phyloP scores from a whole-genome alignment of 2,888 invertebrate species.

The Zaprionus bogoriensis region DNA sequence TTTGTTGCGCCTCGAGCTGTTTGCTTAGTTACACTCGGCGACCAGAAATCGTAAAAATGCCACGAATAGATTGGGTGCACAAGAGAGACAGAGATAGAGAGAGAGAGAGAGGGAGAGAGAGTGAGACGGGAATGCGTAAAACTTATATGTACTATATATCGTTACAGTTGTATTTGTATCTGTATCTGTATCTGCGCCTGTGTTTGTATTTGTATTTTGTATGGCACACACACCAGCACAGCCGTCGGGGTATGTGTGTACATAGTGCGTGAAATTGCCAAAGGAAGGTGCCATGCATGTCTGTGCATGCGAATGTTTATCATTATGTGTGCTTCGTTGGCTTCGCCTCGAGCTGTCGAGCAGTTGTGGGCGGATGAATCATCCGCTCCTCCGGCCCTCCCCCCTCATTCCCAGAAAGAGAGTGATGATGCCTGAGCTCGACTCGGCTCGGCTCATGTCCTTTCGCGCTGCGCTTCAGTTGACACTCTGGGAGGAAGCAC shows the following conservation, averaged over 20 bases:
- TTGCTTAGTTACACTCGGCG: slow-evolving; percentile 62
- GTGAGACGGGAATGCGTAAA: slow-evolving; percentile 15
- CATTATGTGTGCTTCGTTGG: slow-evolving; percentile 34
- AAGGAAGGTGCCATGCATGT: slow-evolving; percentile 20
- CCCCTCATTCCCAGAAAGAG: background rate
- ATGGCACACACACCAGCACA: slow-evolving; percentile 8
- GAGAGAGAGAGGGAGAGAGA: background rate
- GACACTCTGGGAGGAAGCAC: background rate
- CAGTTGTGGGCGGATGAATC: slow-evolving; percentile 27
- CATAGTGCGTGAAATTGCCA: slow-evolving; percentile 59
- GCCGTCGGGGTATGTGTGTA: too few relatives aligned
- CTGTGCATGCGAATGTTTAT: slow-evolving; percentile 35
- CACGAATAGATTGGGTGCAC: slow-evolving; percentile 25
- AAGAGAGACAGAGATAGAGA: background rate
- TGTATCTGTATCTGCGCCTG: slow-evolving; percentile 28
- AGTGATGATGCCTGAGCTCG: slow-evolving; percentile 5
- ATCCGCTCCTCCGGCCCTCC: slow-evolving; percentile 6
- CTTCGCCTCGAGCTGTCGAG: slow-evolving; percentile 36
- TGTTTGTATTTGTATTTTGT: slow-evolving; percentile 44
- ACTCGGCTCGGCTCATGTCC: background rate
- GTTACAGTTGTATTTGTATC: slow-evolving; percentile 44
- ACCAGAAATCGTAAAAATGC: slow-evolving; percentile 66
- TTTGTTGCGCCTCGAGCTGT: slow-evolving; percentile 67
- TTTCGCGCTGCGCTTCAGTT: background rate
- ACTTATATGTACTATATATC: slow-evolving; percentile 34